These are phyloP conservation scores for Poeciliopsis prolifica DNA, from an alignment of 2,113 vertebrate genomes.

Conservation along the genomic window DNA sequence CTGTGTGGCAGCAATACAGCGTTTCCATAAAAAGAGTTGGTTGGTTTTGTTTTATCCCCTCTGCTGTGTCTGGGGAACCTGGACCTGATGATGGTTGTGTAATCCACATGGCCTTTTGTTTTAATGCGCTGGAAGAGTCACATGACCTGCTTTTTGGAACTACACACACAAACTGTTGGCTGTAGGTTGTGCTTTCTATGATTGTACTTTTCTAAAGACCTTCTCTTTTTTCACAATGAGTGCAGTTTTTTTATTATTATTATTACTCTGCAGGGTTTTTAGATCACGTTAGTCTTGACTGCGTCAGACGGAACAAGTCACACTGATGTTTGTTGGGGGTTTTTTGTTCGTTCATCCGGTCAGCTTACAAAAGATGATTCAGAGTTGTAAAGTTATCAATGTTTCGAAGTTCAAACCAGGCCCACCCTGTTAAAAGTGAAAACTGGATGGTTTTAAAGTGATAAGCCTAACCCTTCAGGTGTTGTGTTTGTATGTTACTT, in stretches of 20 bases:
- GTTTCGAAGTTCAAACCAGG: not conserved
- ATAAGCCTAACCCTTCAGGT: not conserved
- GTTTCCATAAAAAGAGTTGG: conserved; percentile 30
- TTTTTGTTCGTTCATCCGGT: conserved; percentile 3
- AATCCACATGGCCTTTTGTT: conserved; percentile 36
- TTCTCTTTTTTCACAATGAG: conserved; percentile 21
- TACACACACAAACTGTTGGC: conserved; percentile 56
- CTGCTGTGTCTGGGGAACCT: conserved; percentile 12
- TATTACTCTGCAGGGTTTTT: conserved; percentile 51
- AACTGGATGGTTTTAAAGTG: not conserved
- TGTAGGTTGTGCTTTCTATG: conserved; percentile 64
- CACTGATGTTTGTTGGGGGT: conserved; percentile 3
- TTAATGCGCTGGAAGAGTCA: conserved; percentile 56
- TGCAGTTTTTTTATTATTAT: conserved; percentile 30
- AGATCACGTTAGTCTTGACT: conserved; percentile 52
- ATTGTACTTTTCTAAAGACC: conserved; percentile 73
- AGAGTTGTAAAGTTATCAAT: conserved; percentile 16
- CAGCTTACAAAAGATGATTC: conserved; percentile 16
- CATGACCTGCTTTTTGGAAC: conserved; percentile 48
- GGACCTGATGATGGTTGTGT: conserved; percentile 64
- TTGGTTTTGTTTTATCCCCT: conserved; percentile 27
- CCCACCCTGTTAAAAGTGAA: not conserved
- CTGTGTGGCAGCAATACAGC: conserved; percentile 22
- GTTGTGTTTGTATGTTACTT: not conserved
- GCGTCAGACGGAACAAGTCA: conserved; percentile 35